Evolutionary conservation across 2,888 invertebrate genomes (phyloP).

Genomic region (Minunthozetes semirufus): DNA sequence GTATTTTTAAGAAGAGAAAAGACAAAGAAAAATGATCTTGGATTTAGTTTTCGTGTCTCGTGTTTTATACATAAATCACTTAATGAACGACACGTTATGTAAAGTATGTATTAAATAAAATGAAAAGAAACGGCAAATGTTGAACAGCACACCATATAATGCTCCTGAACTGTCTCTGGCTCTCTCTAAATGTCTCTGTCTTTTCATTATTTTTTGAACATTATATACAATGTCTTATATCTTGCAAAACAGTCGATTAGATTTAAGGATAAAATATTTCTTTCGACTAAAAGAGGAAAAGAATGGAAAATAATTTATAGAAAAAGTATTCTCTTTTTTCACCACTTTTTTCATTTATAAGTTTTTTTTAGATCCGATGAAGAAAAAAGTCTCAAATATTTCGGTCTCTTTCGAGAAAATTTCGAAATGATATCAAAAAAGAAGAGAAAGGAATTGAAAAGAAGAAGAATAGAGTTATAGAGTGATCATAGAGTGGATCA

Average conservation of each 20-base stretch:
- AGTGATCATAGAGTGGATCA: background rate
- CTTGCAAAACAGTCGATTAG: background rate
- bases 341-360: background rate
- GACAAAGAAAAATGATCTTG: background rate
- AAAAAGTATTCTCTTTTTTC: background rate
- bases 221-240: background rate
- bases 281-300: background rate
- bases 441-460: constrained; percentile 11
- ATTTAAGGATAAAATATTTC: constrained; percentile 9
- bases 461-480: too few species aligned
- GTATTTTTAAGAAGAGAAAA: background rate
- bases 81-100: constrained; percentile 1
- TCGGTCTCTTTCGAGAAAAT: background rate
- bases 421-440: background rate
- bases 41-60: constrained; percentile 5
- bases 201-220: constrained; percentile 4
- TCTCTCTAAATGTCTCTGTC: background rate
- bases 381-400: background rate
- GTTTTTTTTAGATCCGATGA: background rate
- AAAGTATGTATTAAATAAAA: constrained; percentile 1
- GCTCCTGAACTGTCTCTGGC: background rate
- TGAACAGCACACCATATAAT: background rate
- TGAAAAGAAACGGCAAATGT: background rate
- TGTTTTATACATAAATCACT: constrained; percentile 9
- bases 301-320: background rate